Base-by-base conservation (phyloP, 2,888 invertebrate genomes). In the Mayetiola destructor region DNA sequence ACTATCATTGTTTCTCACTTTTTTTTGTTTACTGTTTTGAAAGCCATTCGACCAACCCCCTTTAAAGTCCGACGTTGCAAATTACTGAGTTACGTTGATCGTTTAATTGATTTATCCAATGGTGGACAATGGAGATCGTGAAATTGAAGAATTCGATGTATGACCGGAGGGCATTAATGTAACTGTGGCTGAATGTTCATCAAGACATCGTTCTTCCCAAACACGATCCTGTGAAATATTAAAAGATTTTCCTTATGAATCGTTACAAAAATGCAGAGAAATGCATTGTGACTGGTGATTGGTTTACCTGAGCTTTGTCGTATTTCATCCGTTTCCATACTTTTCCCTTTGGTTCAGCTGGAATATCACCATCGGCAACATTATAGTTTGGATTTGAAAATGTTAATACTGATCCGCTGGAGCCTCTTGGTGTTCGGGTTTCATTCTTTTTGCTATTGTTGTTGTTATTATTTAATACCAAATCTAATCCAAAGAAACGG, bases 361-460 rank as follows among this genome's bases (percentile, higher is more conserved):
- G 69, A 42, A 68, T 69, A 14, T 74, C 71, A 12, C 66, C 66
- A 40, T 75, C 73, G 18, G 77, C 76, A 40, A 79, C 77, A 63
- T 81, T 80, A 68, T 92, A 93, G 69, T 90, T 91, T 3, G 92
- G 92, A 75, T 93, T 92, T 52, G 89, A 84, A 71, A 90, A 92
- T 0, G 88, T 88, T 64, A 89, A 77, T 21, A 88, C 85, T 42
- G 85, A 85, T 62, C 82, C 76, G 20, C 84, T 78, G 29, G 77
- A 77, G 6, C 76, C 75, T 60, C 70, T 77, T 69, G 68, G 76
- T 62, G 69, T 77, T 72, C 66, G 77, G 74, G 69, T 80, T 63
- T 62, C 67, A 66, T 68, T 71, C 67, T 66, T 75, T 65, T 63
- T 74, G 70, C 64, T 77, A 20, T 16, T 48, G n/a, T 48, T 48